phyloP scores from a whole-genome alignment of 2,113 vertebrate species.

The Onychostruthus taczanowskii region DNA sequence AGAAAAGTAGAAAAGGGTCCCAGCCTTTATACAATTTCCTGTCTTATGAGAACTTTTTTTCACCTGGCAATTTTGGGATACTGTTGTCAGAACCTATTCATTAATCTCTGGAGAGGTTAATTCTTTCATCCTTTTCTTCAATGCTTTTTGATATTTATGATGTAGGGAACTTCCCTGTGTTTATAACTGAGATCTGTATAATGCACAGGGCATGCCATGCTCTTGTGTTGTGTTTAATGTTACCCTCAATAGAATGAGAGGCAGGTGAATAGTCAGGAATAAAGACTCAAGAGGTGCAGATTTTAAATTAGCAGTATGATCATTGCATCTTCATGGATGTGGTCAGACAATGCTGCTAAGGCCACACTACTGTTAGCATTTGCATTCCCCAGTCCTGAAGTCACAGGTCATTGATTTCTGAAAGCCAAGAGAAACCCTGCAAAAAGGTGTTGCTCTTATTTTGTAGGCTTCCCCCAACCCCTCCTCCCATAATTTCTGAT shows the following conservation, averaged over 20 bases:
- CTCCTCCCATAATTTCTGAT: accelerated
- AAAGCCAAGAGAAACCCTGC: background rate
- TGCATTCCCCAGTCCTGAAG: background rate
- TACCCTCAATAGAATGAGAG: background rate
- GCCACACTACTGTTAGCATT: background rate
- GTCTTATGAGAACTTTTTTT: background rate
- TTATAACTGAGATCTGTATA: background rate
- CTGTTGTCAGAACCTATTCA: background rate
- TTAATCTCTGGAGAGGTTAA: background rate
- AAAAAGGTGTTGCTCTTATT: background rate
- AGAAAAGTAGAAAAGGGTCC: background rate
- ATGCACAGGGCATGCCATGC: background rate
- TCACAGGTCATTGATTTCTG: background rate
- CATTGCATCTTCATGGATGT: background rate
- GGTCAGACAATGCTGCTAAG: background rate
- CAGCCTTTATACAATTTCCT: background rate
- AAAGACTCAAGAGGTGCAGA: background rate
- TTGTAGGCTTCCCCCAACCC: accelerated
- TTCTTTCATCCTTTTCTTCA: background rate
- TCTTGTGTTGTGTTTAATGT: background rate
- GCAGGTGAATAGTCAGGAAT: background rate
- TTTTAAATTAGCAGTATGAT: background rate
- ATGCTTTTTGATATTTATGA: background rate
- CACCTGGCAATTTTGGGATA: background rate
- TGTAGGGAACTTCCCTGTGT: background rate